Evolutionary conservation across 92 coral and sea anemone species (phyloP).

Genomic region (Epizoanthus fatuus): DNA sequence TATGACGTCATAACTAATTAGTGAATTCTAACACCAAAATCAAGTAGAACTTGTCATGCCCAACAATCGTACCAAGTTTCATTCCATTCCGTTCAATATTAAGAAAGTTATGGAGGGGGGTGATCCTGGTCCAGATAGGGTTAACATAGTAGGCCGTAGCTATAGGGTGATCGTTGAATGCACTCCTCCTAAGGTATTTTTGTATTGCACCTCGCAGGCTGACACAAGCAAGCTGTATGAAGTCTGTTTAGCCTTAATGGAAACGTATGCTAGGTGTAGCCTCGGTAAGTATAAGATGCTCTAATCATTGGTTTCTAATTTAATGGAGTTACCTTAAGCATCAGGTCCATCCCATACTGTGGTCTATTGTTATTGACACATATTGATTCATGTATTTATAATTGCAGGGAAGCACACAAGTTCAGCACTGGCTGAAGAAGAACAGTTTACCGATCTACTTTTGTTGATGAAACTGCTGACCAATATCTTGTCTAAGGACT

Average conservation of each 20-base stretch:
- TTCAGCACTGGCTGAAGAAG: constrained; percentile 85
- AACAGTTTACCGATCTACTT: constrained; percentile 84
- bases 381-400: neutral
- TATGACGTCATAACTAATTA: too few relatives aligned
- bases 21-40: too few relatives aligned
- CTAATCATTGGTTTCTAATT: neutral
- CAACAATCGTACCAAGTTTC: too few relatives aligned
- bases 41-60: too few relatives aligned
- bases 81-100: too few relatives aligned
- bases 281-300: constrained; percentile 70
- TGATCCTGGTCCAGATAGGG: too few relatives aligned
- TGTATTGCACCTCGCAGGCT: constrained; percentile 44
- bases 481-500: constrained; percentile 85
- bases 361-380: neutral
- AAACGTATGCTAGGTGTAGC: constrained; percentile 88
- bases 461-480: constrained; percentile 90
- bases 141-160: too few relatives aligned
- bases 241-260: constrained; percentile 85
- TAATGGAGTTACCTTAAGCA: neutral
- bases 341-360: neutral
- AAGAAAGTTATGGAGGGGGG: too few relatives aligned
- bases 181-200: too few relatives aligned
- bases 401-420: constrained; percentile 83
- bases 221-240: constrained; percentile 78
- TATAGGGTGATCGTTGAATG: neutral